phyloP scores from a whole-genome alignment of 64 coral and sea anemone species.

The Platygyra sinensis region DNA sequence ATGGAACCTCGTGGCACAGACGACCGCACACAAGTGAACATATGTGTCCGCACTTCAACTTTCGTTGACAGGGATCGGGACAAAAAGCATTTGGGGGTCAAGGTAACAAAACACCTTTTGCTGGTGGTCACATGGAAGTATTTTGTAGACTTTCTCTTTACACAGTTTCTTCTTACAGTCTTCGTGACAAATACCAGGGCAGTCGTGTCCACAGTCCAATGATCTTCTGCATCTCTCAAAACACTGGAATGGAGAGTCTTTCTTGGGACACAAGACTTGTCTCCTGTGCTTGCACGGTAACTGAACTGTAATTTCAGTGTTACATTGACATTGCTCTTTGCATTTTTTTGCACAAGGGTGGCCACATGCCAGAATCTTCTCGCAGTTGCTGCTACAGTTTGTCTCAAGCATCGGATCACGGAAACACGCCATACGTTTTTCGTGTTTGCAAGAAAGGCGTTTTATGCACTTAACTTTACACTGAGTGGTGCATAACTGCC shows the following conservation, averaged over 20 bases:
- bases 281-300: conserved; percentile 35
- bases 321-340: conserved; percentile 31
- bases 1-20: background rate
- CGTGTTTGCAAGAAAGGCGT: conserved; percentile 39
- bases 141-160: background rate
- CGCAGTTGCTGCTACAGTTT: conserved; percentile 24
- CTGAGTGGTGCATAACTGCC: background rate
- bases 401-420: background rate
- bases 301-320: background rate
- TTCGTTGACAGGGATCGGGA: conserved; percentile 2
- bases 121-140: conserved; percentile 58
- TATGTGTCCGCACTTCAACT: conserved; percentile 50
- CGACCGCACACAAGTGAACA: conserved; percentile 3
- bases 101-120: conserved; percentile 34
- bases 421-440: conserved; percentile 16
- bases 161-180: conserved; percentile 1
- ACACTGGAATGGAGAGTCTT: conserved; percentile 10
- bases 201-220: conserved; percentile 50
- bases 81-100: conserved; percentile 46
- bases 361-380: conserved; percentile 19
- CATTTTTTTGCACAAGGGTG: conserved; percentile 56
- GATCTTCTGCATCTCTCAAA: conserved; percentile 22
- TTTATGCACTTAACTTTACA: background rate
- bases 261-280: conserved; percentile 10
- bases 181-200: conserved; percentile 43